phyloP scores from a whole-genome alignment of 2,113 vertebrate genomes.

The Mesocricetus auratus region DNA sequence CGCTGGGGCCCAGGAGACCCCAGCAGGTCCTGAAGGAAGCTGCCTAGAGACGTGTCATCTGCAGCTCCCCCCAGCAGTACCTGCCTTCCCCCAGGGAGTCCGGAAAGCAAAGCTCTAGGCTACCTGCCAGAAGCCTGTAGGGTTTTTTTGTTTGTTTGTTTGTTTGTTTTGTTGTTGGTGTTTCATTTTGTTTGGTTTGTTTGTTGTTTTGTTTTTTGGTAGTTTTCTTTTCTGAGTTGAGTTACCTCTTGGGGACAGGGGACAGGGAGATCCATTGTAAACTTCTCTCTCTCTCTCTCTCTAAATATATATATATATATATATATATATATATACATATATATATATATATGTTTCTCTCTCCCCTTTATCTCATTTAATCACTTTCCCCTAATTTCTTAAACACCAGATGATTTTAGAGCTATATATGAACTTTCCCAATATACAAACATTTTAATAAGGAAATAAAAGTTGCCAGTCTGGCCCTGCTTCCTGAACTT shows the following conservation, averaged over 20 bases:
- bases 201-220: background rate
- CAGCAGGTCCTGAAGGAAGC: background rate
- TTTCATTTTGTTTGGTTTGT: too few relatives aligned
- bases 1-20: background rate
- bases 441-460: background rate
- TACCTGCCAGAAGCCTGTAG: too few relatives aligned
- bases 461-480: constrained; percentile 19
- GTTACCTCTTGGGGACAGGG: background rate
- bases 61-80: background rate
- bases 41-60: background rate
- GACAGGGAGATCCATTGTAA: background rate
- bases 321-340: too few relatives aligned
- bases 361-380: background rate
- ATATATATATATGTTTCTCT: too few relatives aligned
- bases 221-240: background rate
- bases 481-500: constrained; percentile 28
- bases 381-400: background rate
- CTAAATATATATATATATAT: too few relatives aligned
- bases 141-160: too few relatives aligned
- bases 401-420: background rate
- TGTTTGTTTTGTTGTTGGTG: too few relatives aligned
- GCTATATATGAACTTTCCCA: background rate
- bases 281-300: background rate
- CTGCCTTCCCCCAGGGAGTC: background rate
- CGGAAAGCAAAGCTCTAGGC: background rate